Percentiles rank a stretch among this genome's conserved stretches.
phyloP scores from a whole-genome alignment of 2,113 vertebrate species.

The Apus apus region DNA sequence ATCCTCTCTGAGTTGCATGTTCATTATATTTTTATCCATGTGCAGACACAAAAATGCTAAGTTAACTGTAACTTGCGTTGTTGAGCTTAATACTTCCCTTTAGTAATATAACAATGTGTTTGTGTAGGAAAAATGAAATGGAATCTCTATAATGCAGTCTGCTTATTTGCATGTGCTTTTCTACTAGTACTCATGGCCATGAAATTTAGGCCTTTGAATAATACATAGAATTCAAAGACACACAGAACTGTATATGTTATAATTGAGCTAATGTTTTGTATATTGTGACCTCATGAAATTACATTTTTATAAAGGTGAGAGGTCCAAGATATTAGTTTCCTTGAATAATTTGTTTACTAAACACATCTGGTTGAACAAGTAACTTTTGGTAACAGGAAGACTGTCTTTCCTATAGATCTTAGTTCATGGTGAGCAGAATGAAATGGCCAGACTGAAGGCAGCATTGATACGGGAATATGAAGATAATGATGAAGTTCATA shows the following conservation, averaged over 20 bases:
- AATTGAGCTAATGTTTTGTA: neutral
- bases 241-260: neutral
- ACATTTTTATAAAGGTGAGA: neutral
- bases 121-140: neutral
- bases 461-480: constrained; percentile 96
- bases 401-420: constrained; percentile 80
- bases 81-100: neutral
- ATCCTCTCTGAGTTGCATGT: neutral
- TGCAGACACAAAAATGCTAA: neutral
- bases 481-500: constrained; percentile 96
- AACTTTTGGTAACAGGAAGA: neutral
- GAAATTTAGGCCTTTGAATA: neutral
- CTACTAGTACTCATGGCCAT: neutral
- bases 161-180: neutral
- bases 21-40: neutral
- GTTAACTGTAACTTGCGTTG: neutral
- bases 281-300: neutral
- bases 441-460: constrained; percentile 97
- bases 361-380: neutral
- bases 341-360: neutral
- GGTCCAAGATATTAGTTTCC: neutral
- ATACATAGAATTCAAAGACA: neutral
- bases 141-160: neutral
- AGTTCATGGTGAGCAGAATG: constrained; percentile 97
- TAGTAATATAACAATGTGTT: neutral